Base-by-base conservation (phyloP, 2,888 invertebrate species). In the Philopedon plagiatum region DNA sequence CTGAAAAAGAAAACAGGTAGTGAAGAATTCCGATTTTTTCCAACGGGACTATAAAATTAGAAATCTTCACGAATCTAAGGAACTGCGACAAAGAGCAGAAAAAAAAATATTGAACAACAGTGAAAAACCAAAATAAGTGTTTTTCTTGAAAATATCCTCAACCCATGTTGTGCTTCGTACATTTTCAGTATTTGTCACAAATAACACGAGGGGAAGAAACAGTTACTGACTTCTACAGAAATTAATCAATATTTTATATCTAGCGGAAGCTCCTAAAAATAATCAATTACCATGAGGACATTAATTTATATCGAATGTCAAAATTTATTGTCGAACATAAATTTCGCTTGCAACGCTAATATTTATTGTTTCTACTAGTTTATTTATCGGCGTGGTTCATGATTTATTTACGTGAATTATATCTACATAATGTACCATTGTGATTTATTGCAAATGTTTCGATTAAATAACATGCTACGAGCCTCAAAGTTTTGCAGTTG, bases 361-460 rank as follows among this genome's bases (percentile, higher is more conserved):
- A 76, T 76, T 77, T 76, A 78, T 76, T 76, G 77, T 77, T 76
- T 73, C 77, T 73, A 76, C 73, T 73, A 75, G 75, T 77, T 77
- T 78, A 79, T 79, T 78, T 77, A 78, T 76, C 73, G 76, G 76
- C 70, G 75, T 63, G 70, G 61, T 76, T 71, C 74, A 77, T 78
- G 77, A 79, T 78, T 79, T 78, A 79, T 79, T 79, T 78, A 77
- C 78, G 76, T 77, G 76, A 78, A 78, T 78, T 79, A 75, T 76
- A 76, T 78, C 75, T 70, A 70, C 72, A 73, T 75, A 73, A 74
- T 74, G 68, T 68, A 64, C 69, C 63, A 67, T 66, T 57, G 71
- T 71, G 65, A 71, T 71, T 71, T 71, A 71, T 71, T 61, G 71
- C 60, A 51, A 54, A 46, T 61, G 65, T 13, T 56, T 51, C 61